Base-by-base conservation (phyloP, 1,140 invertebrate species). In the Zeugodacus cucurbitae region DNA sequence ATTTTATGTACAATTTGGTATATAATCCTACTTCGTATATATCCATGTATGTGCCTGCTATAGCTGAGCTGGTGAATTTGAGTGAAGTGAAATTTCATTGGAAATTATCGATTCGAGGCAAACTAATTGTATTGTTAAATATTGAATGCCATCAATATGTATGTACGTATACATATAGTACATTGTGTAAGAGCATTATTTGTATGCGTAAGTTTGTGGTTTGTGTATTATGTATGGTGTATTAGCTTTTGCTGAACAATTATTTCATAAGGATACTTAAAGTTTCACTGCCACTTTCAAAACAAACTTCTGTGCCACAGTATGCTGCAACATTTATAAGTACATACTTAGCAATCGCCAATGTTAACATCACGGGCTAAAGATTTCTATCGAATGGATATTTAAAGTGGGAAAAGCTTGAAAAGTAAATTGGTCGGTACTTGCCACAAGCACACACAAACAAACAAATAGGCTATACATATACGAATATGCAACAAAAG, bases 231-330 rank as follows among this genome's bases (percentile, higher is more conserved):
- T n/a, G n/a, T n/a, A n/a, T n/a, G n/a, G n/a, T 6, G 37, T 29
- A 44, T 48, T 48, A 26, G 34, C 41, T n/a, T 37, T 20, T 44
- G 74, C 6, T 32, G 20, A 78, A 44, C 74, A 78, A 37, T n/a
- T 11, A 78, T 26, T 44, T 78, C 41, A 78, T 44, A 78, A 78
- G 74, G 20, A 78, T 44, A 22, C 74, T 78, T 78, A 78, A 17
- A 78, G 74, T 78, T 78, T 78, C 74, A 78, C 74, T 78, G 74
- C 74, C 74, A 78, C 74, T 78, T 78, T 78, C 22, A 48, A 78
- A 44, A 44, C 37, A 48, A 78, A 78, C 67, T 74, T 74, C 67
- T 41, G 22, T 59, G 32, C 67, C 37, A 32, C 37, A 67, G n/a
- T 17, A 48, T 44, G 14, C 2, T 48, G 74, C 22, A 78, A 78